Conservation (phyloP, 2,888 invertebrate species). For the Leptarthrus brevirostris region DNA sequence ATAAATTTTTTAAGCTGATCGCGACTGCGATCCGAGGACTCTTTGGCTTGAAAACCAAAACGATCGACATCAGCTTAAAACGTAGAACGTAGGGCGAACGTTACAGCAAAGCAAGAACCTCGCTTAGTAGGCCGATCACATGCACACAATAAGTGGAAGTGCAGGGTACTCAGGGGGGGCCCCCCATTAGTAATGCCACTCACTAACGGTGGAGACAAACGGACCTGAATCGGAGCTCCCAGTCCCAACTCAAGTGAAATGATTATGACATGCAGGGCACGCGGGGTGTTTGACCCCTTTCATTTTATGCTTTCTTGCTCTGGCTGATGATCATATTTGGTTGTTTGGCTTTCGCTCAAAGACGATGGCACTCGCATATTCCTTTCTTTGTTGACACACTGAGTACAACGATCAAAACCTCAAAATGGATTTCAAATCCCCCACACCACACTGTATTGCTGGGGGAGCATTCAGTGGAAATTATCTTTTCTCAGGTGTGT, state of each 20-base stretch:
- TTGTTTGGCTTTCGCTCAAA: neutral
- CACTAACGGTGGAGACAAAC: conserved; percentile 42
- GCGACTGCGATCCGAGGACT: conserved; percentile 11
- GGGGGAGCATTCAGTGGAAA: neutral
- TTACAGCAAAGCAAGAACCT: conserved; percentile 34
- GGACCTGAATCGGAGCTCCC: conserved; percentile 38
- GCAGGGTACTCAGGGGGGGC: conserved; percentile 32
- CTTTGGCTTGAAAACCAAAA: neutral
- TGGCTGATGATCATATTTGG: conserved; percentile 2
- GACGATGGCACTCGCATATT: conserved; percentile 9
- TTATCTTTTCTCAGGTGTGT: conserved; percentile 35
- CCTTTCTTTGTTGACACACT: conserved; percentile 40
- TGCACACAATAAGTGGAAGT: conserved; percentile 44
- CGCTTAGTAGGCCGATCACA: conserved; percentile 52
- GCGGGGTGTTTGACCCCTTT: conserved; percentile 52
- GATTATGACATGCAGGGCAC: conserved; percentile 49
- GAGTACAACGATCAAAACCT: conserved; percentile 7
- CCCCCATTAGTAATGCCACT: conserved; percentile 42
- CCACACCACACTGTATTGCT: neutral
- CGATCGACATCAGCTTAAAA: no score
- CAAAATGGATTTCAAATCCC: neutral
- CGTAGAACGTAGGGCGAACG: conserved; percentile 20
- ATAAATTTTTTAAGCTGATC: neutral
- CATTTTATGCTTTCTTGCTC: conserved; percentile 24
- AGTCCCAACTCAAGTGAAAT: conserved; percentile 47